Percentiles rank a stretch among this genome's conserved stretches.
Evolutionary conservation across 2,797 vertebrate species (phyloP).

Genomic region (Huso huso): DNA sequence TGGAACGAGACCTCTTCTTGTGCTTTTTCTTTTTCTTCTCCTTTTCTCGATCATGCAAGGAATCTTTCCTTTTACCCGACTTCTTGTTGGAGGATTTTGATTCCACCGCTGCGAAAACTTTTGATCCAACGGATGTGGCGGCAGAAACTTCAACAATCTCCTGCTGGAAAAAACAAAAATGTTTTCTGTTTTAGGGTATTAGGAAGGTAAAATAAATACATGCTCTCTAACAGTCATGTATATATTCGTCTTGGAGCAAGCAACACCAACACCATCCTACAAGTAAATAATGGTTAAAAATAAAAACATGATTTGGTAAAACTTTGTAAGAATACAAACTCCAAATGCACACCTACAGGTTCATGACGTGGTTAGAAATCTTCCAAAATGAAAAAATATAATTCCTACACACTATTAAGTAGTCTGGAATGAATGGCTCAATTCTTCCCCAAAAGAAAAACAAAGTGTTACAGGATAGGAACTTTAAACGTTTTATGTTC

Average conservation of each 20-base stretch:
- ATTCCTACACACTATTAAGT: no score
- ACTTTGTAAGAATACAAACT: no score
- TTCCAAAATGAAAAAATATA: no score
- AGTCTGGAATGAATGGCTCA: not conserved
- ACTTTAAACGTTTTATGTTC: slow-evolving; percentile 11
- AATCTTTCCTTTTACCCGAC: not conserved
- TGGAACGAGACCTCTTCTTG: slow-evolving; percentile 76
- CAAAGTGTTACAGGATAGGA: not conserved
- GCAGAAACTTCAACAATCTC: slow-evolving; percentile 35
- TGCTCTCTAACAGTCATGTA: no score
- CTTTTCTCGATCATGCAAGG: slow-evolving; percentile 44
- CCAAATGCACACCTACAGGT: no score
- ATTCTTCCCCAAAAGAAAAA: not conserved
- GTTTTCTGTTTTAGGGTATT: no score
- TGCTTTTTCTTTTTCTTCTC: slow-evolving; percentile 92
- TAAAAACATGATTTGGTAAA: no score
- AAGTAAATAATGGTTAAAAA: no score
- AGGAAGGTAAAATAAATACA: no score
- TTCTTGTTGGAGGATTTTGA: slow-evolving; percentile 23
- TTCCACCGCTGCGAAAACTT: slow-evolving; percentile 26
- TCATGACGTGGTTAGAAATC: no score
- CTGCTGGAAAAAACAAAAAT: slow-evolving; percentile 26
- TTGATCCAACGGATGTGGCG: slow-evolving; percentile 10
- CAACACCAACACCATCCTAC: no score
- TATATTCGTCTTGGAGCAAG: no score